phyloP scores from a whole-genome alignment of 2,888 invertebrate genomes.

The Dynastes tityus region DNA sequence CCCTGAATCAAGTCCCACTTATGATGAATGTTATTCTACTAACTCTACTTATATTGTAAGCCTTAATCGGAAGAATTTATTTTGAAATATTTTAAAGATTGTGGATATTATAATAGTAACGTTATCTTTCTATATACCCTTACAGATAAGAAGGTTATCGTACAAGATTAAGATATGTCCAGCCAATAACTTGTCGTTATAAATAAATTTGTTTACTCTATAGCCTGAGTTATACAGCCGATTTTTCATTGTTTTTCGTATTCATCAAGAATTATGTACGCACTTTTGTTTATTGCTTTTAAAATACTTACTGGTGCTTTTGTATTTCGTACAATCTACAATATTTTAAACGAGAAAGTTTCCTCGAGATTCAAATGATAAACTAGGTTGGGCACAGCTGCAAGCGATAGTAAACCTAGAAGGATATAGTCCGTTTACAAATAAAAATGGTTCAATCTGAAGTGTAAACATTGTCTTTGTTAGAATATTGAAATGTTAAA shows the following conservation, averaged over 20 bases:
- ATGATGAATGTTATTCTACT: no score
- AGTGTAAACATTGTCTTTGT: no score
- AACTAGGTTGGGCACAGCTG: not conserved
- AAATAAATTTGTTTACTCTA: constrained; percentile 22
- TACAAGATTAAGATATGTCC: constrained; percentile 18
- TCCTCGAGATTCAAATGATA: not conserved
- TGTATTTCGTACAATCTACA: no score
- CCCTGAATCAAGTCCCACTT: no score
- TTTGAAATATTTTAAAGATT: constrained; percentile 38
- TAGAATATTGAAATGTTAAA: no score
- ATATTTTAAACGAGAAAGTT: not conserved
- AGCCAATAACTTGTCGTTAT: constrained; percentile 26
- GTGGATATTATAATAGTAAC: constrained; percentile 35
- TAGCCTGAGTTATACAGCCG: not conserved
- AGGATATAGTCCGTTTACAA: not conserved
- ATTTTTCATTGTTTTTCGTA: not conserved
- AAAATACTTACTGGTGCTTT: not conserved
- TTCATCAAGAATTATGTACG: not conserved
- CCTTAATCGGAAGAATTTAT: constrained; percentile 22
- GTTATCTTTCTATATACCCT: constrained; percentile 21
- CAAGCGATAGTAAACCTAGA: not conserved
- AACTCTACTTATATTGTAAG: not conserved
- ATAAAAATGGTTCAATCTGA: not conserved
- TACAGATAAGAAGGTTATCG: constrained; percentile 33
- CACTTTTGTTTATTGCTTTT: not conserved